phyloP scores from a whole-genome alignment of 2,113 vertebrate genomes.

The Rhinolophus sinicus region DNA sequence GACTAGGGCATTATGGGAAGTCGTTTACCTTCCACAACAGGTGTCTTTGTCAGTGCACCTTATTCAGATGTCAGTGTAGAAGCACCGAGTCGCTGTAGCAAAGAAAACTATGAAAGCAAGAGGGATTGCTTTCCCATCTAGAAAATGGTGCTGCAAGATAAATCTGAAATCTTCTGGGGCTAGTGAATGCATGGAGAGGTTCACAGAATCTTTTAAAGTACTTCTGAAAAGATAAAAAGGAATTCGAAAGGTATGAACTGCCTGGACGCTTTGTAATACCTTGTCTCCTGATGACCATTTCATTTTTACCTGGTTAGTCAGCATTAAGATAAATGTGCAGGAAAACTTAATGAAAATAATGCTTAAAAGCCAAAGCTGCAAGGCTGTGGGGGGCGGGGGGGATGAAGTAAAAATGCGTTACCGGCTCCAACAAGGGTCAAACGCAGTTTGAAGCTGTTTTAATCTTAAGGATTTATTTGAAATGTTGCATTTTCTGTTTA shows the following conservation, averaged over 20 bases:
- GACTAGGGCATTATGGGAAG: slow-evolving; percentile 78
- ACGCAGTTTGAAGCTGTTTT: slow-evolving; percentile 77
- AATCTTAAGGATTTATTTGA: slow-evolving; percentile 83
- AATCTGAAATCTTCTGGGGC: not conserved
- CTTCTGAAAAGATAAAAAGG: slow-evolving; percentile 56
- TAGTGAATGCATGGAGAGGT: slow-evolving; percentile 36
- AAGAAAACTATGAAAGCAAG: slow-evolving; percentile 48
- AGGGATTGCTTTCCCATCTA: slow-evolving; percentile 11
- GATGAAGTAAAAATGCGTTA: slow-evolving; percentile 64
- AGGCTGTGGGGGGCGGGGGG: fast-evolving
- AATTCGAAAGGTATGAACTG: slow-evolving; percentile 68
- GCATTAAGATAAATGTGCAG: not conserved
- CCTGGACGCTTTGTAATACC: not conserved
- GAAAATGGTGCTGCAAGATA: not conserved
- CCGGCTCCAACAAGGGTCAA: slow-evolving; percentile 72
- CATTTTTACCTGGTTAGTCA: slow-evolving; percentile 51
- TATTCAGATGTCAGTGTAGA: slow-evolving; percentile 35
- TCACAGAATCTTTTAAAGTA: not conserved
- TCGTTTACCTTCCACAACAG: slow-evolving; percentile 82
- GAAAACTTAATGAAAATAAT: slow-evolving; percentile 36
- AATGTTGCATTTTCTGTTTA: slow-evolving; percentile 83
- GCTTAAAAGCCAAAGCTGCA: not conserved
- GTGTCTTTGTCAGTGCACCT: slow-evolving; percentile 80
- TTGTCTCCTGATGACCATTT: not conserved
- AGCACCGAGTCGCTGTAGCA: slow-evolving; percentile 61